Evolutionary conservation across 2,797 vertebrate species (phyloP), one percentile per base, ranked within the genome.

Genomic region (Dendrocincla tyrannina): DNA sequence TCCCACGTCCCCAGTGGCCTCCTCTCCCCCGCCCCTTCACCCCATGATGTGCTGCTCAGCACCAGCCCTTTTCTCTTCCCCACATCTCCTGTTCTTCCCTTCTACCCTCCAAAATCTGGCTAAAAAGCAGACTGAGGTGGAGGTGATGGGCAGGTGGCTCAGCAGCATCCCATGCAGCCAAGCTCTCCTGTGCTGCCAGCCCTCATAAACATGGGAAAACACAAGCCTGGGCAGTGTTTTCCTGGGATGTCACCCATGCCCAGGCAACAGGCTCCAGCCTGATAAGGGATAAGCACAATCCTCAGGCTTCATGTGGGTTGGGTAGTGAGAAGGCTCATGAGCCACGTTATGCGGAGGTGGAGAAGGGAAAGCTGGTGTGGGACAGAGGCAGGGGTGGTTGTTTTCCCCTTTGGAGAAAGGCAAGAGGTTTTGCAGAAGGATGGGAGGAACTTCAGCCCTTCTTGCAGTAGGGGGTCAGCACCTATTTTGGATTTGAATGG

Each of bases 261-360:
- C 46, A 5, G 37, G 18, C 17, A 32, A 3, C 22, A 17, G 52
- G 52, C 25, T 50, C 16, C 52, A 53, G 30, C 25, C 18, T 33
- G 63, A 7, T 47, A 10, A 50, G 28, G 41, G 16, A 13, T 3
- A 20, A 64, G 55, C 33, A 56, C 23, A 60, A 2, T 15, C 28
- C 28, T 28, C 22, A 9, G 17, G n/a, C 11, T 66, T 30, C 2
- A 0, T 0, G 14, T 3, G 22, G 30, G 5, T 41, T 64, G 33
- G 23, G 11, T 19, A 24, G 5, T 1, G 46, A 20, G 52, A 28
- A 39, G 44, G 39, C 25, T 32, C 16, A 2, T 0, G 11, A 63
- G 35, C 4, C 19, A 8, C 27, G 47, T 13, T 39, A 1, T 28
- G 44, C 7, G 41, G 25, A 39, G 49, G 27, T 53, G 53, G 58